These are phyloP conservation scores for Drosophila setifemur DNA, from an alignment of 1,140 invertebrate species.

Conservation along the genomic window DNA sequence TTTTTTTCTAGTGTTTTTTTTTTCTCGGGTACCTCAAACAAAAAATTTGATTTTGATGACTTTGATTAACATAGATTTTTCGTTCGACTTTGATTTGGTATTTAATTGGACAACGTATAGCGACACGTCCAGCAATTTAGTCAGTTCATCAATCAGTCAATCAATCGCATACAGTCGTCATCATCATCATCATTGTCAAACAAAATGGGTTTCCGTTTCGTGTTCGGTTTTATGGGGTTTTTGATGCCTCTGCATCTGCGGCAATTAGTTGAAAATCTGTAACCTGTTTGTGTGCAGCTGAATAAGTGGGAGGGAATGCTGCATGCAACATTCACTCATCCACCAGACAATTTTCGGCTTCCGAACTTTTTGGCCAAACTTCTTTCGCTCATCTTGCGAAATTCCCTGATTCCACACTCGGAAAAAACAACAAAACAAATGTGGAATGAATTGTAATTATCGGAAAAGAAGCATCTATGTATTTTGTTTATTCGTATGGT, in stretches of 20 bases:
- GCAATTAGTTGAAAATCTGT: conserved; percentile 65
- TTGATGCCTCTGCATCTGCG: conserved; percentile 18
- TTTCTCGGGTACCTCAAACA: conserved; percentile 4
- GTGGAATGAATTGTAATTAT: too few species aligned
- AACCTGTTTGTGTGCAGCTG: conserved; percentile 27
- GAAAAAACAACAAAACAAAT: too few species aligned
- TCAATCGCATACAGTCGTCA: conserved; percentile 26
- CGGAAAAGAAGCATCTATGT: too few species aligned
- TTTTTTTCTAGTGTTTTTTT: conserved; percentile 66
- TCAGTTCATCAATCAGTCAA: conserved; percentile 64
- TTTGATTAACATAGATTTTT: conserved; percentile 75
- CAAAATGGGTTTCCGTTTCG: conserved; percentile 43
- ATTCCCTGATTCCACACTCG: too few species aligned
- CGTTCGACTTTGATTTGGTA: conserved; percentile 27
- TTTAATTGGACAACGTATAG: conserved; percentile 56
- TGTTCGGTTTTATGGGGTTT: conserved; percentile 50
- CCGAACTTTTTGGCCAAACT: conserved; percentile 20
- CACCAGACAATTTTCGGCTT: conserved; percentile 19
- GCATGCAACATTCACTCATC: conserved; percentile 25
- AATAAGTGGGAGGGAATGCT: neutral
- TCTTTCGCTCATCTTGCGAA: conserved; percentile 4
- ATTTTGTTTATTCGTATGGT: too few species aligned
- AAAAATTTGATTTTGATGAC: conserved; percentile 10
- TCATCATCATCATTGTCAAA: conserved; percentile 45
- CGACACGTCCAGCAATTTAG: conserved; percentile 33